Percentiles rank a stretch among this genome's conserved stretches.
Conservation (phyloP, 2,888 invertebrate genomes). For the Dimorphilus gyrociliatus region DNA sequence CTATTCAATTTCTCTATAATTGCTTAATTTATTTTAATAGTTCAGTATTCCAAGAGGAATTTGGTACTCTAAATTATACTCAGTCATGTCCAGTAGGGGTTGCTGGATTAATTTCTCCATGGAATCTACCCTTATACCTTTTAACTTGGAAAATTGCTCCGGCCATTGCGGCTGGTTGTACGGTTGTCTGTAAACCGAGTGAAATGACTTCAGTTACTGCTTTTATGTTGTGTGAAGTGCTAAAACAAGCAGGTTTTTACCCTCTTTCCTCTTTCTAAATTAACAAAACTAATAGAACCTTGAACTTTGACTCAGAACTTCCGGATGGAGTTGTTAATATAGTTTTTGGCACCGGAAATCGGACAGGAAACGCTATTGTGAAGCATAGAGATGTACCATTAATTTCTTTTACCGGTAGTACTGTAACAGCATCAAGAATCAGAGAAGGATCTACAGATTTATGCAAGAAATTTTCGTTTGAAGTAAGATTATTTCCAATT, state of each 20-base stretch:
- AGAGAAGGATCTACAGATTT: constrained; percentile 31
- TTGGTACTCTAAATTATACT: constrained; percentile 40
- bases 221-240: constrained; percentile 40
- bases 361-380: constrained; percentile 41
- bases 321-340: constrained; percentile 43
- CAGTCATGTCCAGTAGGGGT: constrained; percentile 41
- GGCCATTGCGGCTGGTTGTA: constrained; percentile 39
- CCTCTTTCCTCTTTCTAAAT: too few relatives aligned
- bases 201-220: constrained; percentile 45
- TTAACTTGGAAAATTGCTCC: constrained; percentile 44
- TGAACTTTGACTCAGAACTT: constrained; percentile 39
- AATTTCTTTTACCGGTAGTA: constrained; percentile 45
- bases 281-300: too few relatives aligned
- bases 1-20: neutral
- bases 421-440: constrained; percentile 37
- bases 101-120: constrained; percentile 43
- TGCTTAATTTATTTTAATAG: constrained; percentile 11
- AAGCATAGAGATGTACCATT: constrained; percentile 40
- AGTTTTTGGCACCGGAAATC: constrained; percentile 42
- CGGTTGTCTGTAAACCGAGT: constrained; percentile 44
- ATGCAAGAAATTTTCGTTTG: constrained; percentile 43
- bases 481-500: constrained; percentile 25
- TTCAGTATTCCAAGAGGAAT: constrained; percentile 14
- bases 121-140: constrained; percentile 45
- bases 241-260: constrained; percentile 39